Conservation (phyloP, 2,797 vertebrate species). For the Poecilia velifera region DNA sequence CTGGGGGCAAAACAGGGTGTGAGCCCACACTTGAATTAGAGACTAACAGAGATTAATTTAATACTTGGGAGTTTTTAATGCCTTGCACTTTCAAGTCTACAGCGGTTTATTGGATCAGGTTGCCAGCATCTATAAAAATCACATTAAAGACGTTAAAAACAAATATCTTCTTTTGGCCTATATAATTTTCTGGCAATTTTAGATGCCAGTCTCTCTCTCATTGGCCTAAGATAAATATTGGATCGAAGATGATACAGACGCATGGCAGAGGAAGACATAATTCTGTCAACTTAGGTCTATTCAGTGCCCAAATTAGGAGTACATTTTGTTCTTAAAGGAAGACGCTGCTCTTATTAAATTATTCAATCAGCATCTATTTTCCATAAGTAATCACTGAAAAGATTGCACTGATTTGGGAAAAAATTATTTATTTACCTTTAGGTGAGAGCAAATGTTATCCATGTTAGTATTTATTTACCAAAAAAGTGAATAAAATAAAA, state of each 20-base stretch:
- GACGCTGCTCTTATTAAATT: constrained; percentile 39
- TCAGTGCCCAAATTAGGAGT: constrained; percentile 71
- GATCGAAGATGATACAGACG: constrained; percentile 72
- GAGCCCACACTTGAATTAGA: constrained; percentile 82
- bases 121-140: constrained; percentile 84
- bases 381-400: background rate
- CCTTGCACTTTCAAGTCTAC: constrained; percentile 79
- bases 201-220: constrained; percentile 77
- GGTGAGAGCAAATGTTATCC: background rate
- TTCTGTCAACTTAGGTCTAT: constrained; percentile 77
- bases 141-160: constrained; percentile 80
- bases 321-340: constrained; percentile 69
- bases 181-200: constrained; percentile 83
- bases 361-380: constrained; percentile 24
- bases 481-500: background rate
- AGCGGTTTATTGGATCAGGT: constrained; percentile 81
- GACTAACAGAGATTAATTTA: constrained; percentile 84
- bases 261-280: constrained; percentile 76
- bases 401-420: background rate
- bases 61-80: constrained; percentile 82
- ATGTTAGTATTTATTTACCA: background rate
- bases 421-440: background rate
- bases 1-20: constrained; percentile 78
- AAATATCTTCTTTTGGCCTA: constrained; percentile 81
- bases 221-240: constrained; percentile 75